A percentile compares a stretch with the other conserved stretches of the same genome.
phyloP scores from a whole-genome alignment of 2,888 invertebrate species.

The Tenthredo mesomela region DNA sequence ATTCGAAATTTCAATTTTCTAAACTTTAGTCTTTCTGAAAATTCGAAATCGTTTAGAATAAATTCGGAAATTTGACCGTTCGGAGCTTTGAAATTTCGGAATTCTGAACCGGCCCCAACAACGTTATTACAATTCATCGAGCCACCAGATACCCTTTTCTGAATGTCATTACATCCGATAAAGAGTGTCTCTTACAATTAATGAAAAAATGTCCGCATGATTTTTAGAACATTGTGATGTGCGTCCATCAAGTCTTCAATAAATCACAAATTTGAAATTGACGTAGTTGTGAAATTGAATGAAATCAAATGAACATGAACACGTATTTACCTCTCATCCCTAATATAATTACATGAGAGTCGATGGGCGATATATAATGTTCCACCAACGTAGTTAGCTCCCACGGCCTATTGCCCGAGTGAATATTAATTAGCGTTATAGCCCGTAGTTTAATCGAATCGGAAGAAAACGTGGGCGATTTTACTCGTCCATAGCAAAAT shows the following conservation, averaged over 20 bases:
- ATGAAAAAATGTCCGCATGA: no score
- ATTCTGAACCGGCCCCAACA: no score
- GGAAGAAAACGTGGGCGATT: neutral
- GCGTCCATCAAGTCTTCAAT: neutral
- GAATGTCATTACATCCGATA: no score
- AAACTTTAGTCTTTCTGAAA: no score
- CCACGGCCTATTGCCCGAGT: neutral
- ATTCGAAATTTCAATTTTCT: no score
- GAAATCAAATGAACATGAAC: neutral
- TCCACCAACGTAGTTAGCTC: neutral
- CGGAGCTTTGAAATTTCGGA: no score
- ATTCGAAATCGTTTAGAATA: no score
- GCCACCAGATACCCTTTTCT: no score
- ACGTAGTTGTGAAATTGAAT: neutral
- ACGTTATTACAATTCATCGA: no score
- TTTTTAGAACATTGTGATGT: no score
- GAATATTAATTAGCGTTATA: constrained; percentile 23
- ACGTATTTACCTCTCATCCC: neutral
- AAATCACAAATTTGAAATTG: neutral
- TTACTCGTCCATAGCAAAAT: neutral
- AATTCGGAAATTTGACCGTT: no score
- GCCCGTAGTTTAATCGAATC: constrained; percentile 10
- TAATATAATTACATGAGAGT: neutral
- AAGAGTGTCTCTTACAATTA: no score
- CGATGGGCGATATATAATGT: neutral